phyloP scores from a whole-genome alignment of 2,797 vertebrate genomes.

The Lophotriccus pileatus region DNA sequence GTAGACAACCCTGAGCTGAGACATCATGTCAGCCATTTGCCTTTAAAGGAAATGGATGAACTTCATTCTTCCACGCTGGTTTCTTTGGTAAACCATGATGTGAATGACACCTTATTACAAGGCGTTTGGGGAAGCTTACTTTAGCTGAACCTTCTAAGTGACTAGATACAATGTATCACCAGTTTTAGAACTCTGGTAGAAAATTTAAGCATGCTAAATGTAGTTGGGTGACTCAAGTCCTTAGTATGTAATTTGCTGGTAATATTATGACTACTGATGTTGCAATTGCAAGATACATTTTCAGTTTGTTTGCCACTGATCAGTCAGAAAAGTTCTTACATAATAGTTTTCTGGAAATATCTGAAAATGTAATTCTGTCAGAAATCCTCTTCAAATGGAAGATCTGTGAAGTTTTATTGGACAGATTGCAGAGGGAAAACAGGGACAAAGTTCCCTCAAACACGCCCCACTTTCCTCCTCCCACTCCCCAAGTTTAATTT shows the following conservation, averaged over 20 bases:
- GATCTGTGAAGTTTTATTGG: background rate
- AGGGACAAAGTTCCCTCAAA: background rate
- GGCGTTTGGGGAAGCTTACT: background rate
- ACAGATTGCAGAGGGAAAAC: background rate
- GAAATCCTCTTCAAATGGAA: background rate
- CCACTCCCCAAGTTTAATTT: background rate
- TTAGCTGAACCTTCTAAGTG: background rate
- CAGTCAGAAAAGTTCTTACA: background rate
- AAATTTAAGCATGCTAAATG: background rate
- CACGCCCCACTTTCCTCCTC: fast-evolving
- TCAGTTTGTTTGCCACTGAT: background rate
- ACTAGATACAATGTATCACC: background rate
- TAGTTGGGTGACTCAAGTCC: background rate
- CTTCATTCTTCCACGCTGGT: background rate
- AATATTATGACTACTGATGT: background rate
- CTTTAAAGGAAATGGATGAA: background rate
- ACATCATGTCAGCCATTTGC: background rate
- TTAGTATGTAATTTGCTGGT: background rate
- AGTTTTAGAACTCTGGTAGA: background rate
- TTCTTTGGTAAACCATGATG: background rate
- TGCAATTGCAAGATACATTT: background rate
- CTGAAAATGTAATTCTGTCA: background rate
- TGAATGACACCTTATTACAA: background rate
- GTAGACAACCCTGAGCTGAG: background rate
- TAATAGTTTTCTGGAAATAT: background rate